These are phyloP conservation scores for Melanchra persicariae DNA, from an alignment of 2,888 invertebrate genomes.

Conservation along the genomic window DNA sequence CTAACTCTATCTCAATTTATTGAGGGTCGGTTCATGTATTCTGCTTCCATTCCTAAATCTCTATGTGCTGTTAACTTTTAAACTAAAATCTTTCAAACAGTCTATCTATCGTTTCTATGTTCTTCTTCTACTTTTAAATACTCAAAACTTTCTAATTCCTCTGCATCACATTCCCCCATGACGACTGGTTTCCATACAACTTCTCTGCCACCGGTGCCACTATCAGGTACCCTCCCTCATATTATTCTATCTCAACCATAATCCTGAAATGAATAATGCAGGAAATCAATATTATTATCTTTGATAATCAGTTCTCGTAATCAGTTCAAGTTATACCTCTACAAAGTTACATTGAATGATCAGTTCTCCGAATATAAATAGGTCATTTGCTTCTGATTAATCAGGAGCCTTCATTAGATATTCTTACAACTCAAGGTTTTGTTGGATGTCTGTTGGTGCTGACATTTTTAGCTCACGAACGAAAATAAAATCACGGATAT, in stretches of 20 bases:
- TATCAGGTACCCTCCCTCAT: not conserved
- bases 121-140: not conserved
- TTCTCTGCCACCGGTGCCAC: not conserved
- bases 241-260: not conserved
- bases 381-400: slow-evolving; percentile 25
- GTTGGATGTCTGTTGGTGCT: slow-evolving; percentile 1
- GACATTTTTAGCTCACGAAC: slow-evolving; percentile 5
- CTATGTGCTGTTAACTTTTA: too few relatives aligned
- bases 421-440: slow-evolving; percentile 26
- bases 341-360: slow-evolving; percentile 21
- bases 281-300: not conserved
- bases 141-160: not conserved
- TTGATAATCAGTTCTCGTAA: slow-evolving; percentile 2
- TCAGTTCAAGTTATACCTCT: slow-evolving; percentile 3
- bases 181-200: not conserved
- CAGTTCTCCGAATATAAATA: slow-evolving; percentile 20
- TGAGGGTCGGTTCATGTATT: too few relatives aligned
- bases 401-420: slow-evolving; percentile 3
- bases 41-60: too few relatives aligned
- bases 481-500: too few relatives aligned
- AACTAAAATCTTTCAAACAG: not conserved
- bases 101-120: not conserved
- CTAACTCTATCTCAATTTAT: too few relatives aligned
- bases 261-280: not conserved
- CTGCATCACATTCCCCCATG: too few relatives aligned